Evolutionary conservation across 2,797 vertebrate species (phyloP), one percentile per base, ranked within the genome.

Genomic region (Carcharodon carcharias): DNA sequence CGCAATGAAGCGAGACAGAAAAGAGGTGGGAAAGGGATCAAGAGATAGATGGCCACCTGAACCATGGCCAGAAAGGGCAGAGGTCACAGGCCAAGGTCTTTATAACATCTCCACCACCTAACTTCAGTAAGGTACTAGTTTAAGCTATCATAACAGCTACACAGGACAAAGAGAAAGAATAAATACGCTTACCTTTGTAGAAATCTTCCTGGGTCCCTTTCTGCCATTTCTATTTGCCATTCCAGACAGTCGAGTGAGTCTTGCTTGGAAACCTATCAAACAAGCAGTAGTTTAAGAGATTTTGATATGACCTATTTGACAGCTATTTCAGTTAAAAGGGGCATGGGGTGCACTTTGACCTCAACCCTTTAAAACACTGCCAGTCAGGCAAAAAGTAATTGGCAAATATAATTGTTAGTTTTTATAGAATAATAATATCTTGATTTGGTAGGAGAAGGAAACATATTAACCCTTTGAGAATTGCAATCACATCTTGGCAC

Each of bases 1-100:
- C 97, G 98, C 98, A 98, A 97, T 98, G 98, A 98, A 98, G 98
- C 98, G 98, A 98, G 98, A 98, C 99, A 98, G 98, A 98, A 98
- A 98, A 98, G 97, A 98, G 97, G 98, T 97, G 98, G 98, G 98
- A 98, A 97, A 98, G 97, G 97, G 98, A 98, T 98, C 97, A 98
- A 97, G 97, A 98, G 97, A 97, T 97, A 98, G 97, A 98, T 96
- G 97, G 97, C 97, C 96, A 97, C 97, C 98, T 98, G 98, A 98
- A 98, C 98, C 98, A 98, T 63, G 97, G 98, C 96, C 97, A 97
- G 97, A 97, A 98, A 95, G 98, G 97, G 97, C 97, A 97, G 97
- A 98, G 97, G 98, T 98, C 97, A 98, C 96, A 98, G 98, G 98
- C 98, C 98, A 98, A 98, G 98, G 98, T 98, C 69, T 98, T 98